Base-by-base conservation (phyloP, 1,140 invertebrate species). In the Campoletis sonorensis region DNA sequence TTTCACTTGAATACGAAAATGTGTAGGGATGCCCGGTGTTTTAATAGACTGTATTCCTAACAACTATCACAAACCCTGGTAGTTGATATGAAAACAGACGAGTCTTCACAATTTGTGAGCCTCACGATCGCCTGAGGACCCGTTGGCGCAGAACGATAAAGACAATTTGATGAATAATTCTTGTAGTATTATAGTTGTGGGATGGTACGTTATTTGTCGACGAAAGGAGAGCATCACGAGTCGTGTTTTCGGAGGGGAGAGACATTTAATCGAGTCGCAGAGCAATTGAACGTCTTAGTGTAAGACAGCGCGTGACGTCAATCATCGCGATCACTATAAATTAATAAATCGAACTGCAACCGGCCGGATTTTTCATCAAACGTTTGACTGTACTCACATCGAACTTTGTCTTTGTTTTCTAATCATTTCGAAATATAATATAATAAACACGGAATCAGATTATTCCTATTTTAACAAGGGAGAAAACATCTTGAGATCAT, bases 111-210 rank as follows among this genome's bases (percentile, higher is more conserved):
- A 64, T 64, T 64, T 23, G n/a, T 64, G 61, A 64, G 21, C 23
- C 23, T 27, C 21, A 13, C 27, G n/a, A 64, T 23, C 18, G 51
- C 27, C 61, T 26, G n/a, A 15, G 61, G 67, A 33, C 15, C 67
- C 67, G 67, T 70, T 33, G 67, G n/a, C 67, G 67, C 13, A 15
- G 67, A 70, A 70, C 67, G 67, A 70, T 33, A 70, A 30, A 70
- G 67, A 70, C 67, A 70, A 70, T 70, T 70, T 70, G 67, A 70
- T n/a, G 67, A 70, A 70, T 70, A 64, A 26, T 64, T 64, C 61
- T 64, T 23, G 61, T 64, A 45, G 40, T 45, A 23, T 64, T 64
- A 64, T 64, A 64, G 61, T 64, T 64, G 61, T 64, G 61, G 16
- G 61, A 26, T 64, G 61, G 61, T 64, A 26, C 11, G 23, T 23